These are phyloP conservation scores for Drosophila mimica DNA, from an alignment of 2,888 invertebrate species.

Conservation along the genomic window DNA sequence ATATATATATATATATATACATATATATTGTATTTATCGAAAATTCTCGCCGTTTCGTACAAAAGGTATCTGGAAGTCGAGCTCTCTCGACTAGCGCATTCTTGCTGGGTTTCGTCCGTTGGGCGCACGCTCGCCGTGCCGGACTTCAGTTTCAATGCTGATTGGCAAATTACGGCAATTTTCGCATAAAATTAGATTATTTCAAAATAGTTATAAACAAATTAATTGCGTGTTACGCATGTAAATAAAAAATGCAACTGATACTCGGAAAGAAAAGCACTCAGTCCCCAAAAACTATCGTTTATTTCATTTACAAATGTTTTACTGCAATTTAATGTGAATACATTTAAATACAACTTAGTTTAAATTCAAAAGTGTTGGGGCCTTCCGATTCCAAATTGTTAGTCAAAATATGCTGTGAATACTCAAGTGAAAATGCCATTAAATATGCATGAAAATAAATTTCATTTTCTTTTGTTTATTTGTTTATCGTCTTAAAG, in stretches of 20 bases:
- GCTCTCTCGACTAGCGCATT: not conserved
- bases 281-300: not conserved
- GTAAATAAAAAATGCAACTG: conserved; percentile 5
- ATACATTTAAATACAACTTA: not conserved
- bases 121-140: conserved; percentile 24
- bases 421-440: not conserved
- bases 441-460: not conserved
- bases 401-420: not conserved
- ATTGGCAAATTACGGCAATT: conserved; percentile 80
- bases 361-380: not conserved
- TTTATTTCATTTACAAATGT: conserved; percentile 1
- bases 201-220: conserved; percentile 76
- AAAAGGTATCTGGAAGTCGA: not conserved
- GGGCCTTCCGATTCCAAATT: not conserved
- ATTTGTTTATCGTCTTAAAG: not conserved
- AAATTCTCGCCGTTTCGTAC: not conserved
- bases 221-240: conserved; percentile 71
- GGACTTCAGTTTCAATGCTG: conserved; percentile 75
- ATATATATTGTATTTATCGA: no score
- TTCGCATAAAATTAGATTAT: conserved; percentile 76
- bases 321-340: conserved; percentile 10
- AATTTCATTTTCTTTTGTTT: not conserved
- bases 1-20: no score
- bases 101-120: not conserved
- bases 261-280: conserved; percentile 12